Evolutionary conservation across 2,797 vertebrate genomes (phyloP).

Genomic region (Tenualosa thibaudeaui): DNA sequence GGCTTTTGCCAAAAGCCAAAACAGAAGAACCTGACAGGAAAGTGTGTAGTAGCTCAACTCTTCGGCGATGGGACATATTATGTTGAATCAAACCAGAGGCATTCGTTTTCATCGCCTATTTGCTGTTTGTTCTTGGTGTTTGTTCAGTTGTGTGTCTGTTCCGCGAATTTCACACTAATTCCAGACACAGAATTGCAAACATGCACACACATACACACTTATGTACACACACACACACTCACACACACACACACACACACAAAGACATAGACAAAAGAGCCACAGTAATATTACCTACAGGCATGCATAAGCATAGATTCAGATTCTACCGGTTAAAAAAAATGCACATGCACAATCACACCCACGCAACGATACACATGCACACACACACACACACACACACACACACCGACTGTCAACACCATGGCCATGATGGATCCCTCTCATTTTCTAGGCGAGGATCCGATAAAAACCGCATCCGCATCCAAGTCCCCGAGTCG

Average conservation of each 20-base stretch:
- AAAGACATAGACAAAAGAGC: not conserved
- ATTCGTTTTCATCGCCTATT: slow-evolving; percentile 1
- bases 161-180: not conserved
- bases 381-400: not conserved
- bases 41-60: not conserved
- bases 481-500: slow-evolving; percentile 40
- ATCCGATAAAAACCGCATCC: slow-evolving; percentile 49
- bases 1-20: not conserved
- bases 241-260: not conserved
- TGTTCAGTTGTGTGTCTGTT: not conserved
- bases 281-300: not conserved
- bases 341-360: not conserved
- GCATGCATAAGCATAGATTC: not conserved
- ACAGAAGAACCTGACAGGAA: not conserved
- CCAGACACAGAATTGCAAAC: not conserved
- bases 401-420: slow-evolving; percentile 46
- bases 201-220: not conserved
- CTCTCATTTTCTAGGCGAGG: slow-evolving; percentile 49
- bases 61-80: slow-evolving; percentile 18
- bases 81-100: slow-evolving; percentile 13
- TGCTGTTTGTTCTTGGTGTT: not conserved
- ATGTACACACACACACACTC: not conserved
- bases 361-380: not conserved
- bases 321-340: not conserved
- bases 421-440: slow-evolving; percentile 45